Evolutionary conservation across 2,113 vertebrate genomes (phyloP), one percentile per base, ranked within the genome.

Genomic region (Propithecus coquereli): DNA sequence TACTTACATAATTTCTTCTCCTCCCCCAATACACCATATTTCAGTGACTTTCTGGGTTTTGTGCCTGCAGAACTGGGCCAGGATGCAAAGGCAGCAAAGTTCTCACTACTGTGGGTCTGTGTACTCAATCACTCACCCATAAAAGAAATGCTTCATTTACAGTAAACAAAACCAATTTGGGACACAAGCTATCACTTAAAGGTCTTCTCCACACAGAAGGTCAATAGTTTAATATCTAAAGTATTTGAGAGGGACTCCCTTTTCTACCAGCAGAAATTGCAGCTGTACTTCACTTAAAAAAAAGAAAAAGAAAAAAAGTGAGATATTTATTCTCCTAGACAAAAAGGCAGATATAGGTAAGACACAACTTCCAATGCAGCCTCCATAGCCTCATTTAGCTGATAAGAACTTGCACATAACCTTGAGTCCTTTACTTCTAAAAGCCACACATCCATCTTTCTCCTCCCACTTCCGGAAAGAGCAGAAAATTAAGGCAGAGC

Each of bases 401-500:
- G 94, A 91, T 97, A 97, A 97, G 82, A 82, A 92, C 7, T 3
- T 40, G 9, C 47, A 71, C 0, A 0, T 32, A 96, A 97, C 84
- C 92, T 97, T 95, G 79, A 93, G 87, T 76, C 90, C 83, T 96
- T 96, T 40, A 61, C 59, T 94, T 95, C 66, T 66, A 92, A 97
- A 91, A 93, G 91, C 23, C 40, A 90, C 0, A 0, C 71, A 94
- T 91, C 70, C 74, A 61, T 77, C 91, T 77, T 94, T 85, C 59
- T 87, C 30, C 65, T 94, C 57, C 95, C 95, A 88, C 73, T 83
- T 43, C 45, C 50, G 23, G 8, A 18, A 96, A 96, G 76, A 90
- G 23, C 73, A 92, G 37, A 85, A 96, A 96, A 84, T 43, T 30
- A 90, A 95, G 90, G 52, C 20, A 47, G n/a, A 88, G 77, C n/a